phyloP scores from a whole-genome alignment of 2,888 invertebrate genomes.

The Troides oblongomaculatus region DNA sequence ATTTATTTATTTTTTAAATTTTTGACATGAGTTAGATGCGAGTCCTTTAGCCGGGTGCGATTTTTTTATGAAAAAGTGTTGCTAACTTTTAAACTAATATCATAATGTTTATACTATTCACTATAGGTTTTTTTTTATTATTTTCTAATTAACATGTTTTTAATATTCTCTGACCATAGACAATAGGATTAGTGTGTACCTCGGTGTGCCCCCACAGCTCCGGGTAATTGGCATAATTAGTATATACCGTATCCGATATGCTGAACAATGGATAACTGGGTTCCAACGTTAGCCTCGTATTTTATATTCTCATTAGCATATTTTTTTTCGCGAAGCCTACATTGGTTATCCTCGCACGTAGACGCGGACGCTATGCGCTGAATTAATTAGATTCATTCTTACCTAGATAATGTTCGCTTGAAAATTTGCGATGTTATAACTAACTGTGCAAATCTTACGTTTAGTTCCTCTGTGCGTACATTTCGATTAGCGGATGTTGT shows the following conservation, averaged over 20 bases:
- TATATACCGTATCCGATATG: conserved; percentile 46
- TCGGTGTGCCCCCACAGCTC: conserved; percentile 28
- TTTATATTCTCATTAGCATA: conserved; percentile 48
- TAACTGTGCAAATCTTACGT: conserved; percentile 21
- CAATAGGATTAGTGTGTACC: conserved; percentile 26
- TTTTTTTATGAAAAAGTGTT: background rate
- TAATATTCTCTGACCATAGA: background rate
- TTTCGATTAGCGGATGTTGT: conserved; percentile 31
- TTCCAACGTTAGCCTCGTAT: conserved; percentile 34
- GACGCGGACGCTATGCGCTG: conserved; percentile 37
- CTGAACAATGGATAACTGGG: conserved; percentile 43
- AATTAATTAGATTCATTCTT: conserved; percentile 42
- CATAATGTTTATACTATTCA: background rate
- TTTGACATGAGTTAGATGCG: no score
- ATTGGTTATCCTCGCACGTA: conserved; percentile 41
- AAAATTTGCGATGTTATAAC: conserved; percentile 36
- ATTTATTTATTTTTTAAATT: no score
- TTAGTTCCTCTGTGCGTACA: conserved; percentile 29
- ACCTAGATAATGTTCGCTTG: conserved; percentile 38
- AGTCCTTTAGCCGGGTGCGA: no score
- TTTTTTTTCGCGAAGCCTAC: conserved; percentile 42
- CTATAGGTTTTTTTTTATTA: background rate
- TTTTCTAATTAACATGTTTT: background rate
- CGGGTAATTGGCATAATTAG: conserved; percentile 55
- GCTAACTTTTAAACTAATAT: background rate